Evolutionary conservation across 1,140 invertebrate species (phyloP).

Genomic region (Thaumatotibia leucotreta): DNA sequence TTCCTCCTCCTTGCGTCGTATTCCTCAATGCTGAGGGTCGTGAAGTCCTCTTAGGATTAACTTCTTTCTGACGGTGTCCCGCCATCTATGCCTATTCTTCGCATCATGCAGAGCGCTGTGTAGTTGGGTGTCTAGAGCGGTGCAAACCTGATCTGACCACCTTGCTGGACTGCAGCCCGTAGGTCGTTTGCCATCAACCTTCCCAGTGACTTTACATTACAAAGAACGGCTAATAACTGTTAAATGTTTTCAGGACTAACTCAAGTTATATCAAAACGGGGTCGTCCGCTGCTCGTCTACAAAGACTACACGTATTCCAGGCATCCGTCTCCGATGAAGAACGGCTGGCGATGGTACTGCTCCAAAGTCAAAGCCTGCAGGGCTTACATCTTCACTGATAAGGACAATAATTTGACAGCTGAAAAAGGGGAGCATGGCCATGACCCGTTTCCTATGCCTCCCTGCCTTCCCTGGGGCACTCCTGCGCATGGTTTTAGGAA

Average conservation of each 20-base stretch:
- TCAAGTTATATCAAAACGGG: constrained; percentile 43
- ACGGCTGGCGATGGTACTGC: constrained; percentile 59
- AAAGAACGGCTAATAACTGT: too few species aligned
- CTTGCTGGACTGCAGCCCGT: too few species aligned
- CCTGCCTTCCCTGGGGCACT: not conserved
- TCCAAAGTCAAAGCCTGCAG: constrained; percentile 56
- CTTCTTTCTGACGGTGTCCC: too few species aligned
- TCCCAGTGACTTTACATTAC: too few species aligned
- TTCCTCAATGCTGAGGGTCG: too few species aligned
- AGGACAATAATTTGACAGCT: constrained; percentile 38
- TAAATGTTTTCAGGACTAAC: not conserved
- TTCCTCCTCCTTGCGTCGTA: too few species aligned
- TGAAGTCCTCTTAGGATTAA: too few species aligned
- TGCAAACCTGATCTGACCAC: too few species aligned
- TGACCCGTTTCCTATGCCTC: constrained; percentile 19
- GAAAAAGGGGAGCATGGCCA: constrained; percentile 38
- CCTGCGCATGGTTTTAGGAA: not conserved
- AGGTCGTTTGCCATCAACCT: too few species aligned
- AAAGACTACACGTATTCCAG: constrained; percentile 55
- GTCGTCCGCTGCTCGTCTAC: constrained; percentile 45
- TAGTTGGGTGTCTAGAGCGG: too few species aligned
- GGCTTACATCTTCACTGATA: constrained; percentile 43
- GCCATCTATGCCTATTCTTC: too few species aligned
- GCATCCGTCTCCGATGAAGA: constrained; percentile 44
- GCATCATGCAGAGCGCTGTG: too few species aligned